Evolutionary conservation across 2,113 vertebrate genomes (phyloP).

Genomic region (Hypomesus transpacificus): DNA sequence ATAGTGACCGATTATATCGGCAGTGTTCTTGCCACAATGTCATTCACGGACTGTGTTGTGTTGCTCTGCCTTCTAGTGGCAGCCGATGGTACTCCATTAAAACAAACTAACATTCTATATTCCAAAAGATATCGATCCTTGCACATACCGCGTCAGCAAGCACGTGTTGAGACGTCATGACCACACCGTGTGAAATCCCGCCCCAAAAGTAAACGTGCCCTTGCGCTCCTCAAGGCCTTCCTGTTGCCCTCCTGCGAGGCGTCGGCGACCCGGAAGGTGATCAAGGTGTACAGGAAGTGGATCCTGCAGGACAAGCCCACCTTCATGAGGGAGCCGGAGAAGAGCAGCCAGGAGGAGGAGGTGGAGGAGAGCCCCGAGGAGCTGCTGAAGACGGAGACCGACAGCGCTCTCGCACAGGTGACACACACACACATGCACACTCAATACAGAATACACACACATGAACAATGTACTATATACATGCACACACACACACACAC

Average conservation of each 20-base stretch:
- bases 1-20: too few relatives aligned
- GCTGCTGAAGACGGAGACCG: conserved; percentile 66
- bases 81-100: neutral
- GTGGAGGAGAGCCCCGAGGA: conserved; percentile 58
- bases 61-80: conserved; percentile 64
- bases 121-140: neutral
- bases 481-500: neutral
- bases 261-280: conserved; percentile 87
- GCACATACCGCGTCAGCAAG: neutral
- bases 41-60: conserved; percentile 9
- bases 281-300: conserved; percentile 96
- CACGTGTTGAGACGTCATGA: neutral
- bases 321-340: conserved; percentile 94
- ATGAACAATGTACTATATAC: neutral
- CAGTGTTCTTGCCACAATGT: too few relatives aligned
- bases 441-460: neutral
- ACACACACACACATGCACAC: neutral
- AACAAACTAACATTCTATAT: neutral
- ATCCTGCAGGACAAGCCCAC: conserved; percentile 87
- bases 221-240: conserved; percentile 79
- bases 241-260: conserved; percentile 89
- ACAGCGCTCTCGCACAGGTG: conserved; percentile 72
- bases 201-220: neutral
- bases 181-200: too few relatives aligned
- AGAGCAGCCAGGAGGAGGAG: conserved; percentile 68